phyloP scores from a whole-genome alignment of 2,797 vertebrate species.

The Diglossa cyanea region DNA sequence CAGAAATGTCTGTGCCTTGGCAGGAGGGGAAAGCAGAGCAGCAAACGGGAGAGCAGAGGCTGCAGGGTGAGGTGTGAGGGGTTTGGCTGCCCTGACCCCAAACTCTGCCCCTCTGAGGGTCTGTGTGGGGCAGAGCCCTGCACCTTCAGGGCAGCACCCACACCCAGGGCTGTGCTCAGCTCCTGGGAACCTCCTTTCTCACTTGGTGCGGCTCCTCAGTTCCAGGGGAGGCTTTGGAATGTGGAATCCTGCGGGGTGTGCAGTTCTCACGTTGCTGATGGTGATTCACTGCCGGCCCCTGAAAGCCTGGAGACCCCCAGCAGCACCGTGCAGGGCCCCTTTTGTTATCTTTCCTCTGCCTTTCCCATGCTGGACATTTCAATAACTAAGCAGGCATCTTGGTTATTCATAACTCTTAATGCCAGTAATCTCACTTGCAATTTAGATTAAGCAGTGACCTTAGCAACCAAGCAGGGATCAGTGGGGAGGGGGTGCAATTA shows the following conservation, averaged over 20 bases:
- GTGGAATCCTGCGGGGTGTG: neutral
- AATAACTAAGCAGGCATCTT: neutral
- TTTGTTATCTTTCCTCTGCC: neutral
- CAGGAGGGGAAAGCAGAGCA: neutral
- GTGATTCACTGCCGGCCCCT: neutral
- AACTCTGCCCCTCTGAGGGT: rapidly evolving
- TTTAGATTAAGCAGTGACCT: constrained; percentile 30
- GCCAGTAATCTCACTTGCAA: constrained; percentile 21
- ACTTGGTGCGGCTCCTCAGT: neutral
- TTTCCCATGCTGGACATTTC: neutral
- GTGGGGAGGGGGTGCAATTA: neutral
- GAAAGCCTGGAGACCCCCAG: neutral
- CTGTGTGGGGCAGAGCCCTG: neutral
- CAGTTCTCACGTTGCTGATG: neutral
- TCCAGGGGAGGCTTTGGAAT: neutral
- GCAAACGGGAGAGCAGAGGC: neutral
- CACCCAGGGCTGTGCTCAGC: neutral
- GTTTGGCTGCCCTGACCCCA: neutral
- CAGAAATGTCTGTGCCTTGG: neutral
- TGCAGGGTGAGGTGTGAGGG: rapidly evolving
- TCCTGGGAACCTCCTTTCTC: neutral
- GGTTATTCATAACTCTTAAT: constrained; percentile 22
- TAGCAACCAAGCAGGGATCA: neutral
- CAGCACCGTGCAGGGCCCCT: neutral
- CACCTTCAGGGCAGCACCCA: rapidly evolving